Base-by-base conservation (phyloP, 2,113 vertebrate species). In the Barnardius zonarius region DNA sequence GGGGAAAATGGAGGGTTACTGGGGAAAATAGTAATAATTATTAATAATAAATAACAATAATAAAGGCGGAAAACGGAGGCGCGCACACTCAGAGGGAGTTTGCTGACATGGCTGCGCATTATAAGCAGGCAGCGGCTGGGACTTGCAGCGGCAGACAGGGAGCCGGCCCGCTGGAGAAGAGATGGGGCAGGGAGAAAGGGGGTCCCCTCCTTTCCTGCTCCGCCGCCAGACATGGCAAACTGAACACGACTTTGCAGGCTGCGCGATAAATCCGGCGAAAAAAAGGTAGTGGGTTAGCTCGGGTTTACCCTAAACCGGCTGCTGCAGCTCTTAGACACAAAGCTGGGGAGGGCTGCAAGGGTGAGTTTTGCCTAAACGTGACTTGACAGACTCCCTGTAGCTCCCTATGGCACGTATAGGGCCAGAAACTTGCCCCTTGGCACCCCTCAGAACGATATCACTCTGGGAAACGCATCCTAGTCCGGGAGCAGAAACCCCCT, bases 311-410 rank as follows among this genome's bases (percentile, higher is more conserved):
- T 79, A 92, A 95, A 88, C 81, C 78, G 91, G 84, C 85, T 15
- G 48, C 93, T 74, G 88, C 93, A 83, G 84, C 13, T 25, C 73
- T 61, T 87, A 95, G 95, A 88, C 95, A 97, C 92, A 97, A 97
- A 92, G 97, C 96, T 96, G 77, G 28, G 88, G 67, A 39, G 25
- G 85, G 75, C 83, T 59, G 94, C 63, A 13, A 63, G 59, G 74
- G 57, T 82, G 43, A 92, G 23, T 43, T 24, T 44, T n/a, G 74
- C 44, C 61, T 73, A 43, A 90, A 54, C 3, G 48, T 49, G 67
- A 37, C 52, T 66, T 54, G 69, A 18, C 66, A 27, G 63, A 24
- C 28, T n/a, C 19, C 19, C 23, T 28, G 5, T 1, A 62, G 44
- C 23, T 69, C 39, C 17, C 25, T 55, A 12, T 14, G 39, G 35